phyloP scores from a whole-genome alignment of 2,888 invertebrate genomes.

The Laothoe populi region DNA sequence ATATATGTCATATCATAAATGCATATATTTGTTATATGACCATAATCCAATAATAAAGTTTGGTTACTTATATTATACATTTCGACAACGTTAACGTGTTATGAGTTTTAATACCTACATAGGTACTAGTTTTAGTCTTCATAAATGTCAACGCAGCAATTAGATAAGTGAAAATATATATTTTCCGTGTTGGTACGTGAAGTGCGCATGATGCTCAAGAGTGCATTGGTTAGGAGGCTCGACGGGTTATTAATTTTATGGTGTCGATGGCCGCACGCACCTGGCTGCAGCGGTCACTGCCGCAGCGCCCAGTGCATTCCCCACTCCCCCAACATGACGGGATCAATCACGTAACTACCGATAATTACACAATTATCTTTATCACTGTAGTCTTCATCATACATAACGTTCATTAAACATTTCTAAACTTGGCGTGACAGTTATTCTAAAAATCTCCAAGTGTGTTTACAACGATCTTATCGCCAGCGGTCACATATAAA shows the following conservation, averaged over 20 bases:
- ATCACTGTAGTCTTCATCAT: constrained; percentile 25
- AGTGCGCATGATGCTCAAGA: constrained; percentile 67
- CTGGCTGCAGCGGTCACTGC: constrained; percentile 81
- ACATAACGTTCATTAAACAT: constrained; percentile 2
- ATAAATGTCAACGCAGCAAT: neutral
- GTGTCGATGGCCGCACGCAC: constrained; percentile 84
- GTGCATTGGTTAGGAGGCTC: constrained; percentile 78
- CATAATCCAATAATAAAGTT: too few relatives aligned
- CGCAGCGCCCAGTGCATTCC: constrained; percentile 54
- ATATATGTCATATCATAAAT: too few relatives aligned
- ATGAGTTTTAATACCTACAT: too few relatives aligned
- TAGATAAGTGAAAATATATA: constrained; percentile 27
- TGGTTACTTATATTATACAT: too few relatives aligned
- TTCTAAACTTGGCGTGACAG: neutral
- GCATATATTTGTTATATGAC: too few relatives aligned
- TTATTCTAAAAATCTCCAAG: neutral
- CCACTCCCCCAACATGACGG: constrained; percentile 46
- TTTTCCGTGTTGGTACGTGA: constrained; percentile 50
- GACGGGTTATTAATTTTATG: constrained; percentile 84
- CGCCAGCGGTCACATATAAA: neutral
- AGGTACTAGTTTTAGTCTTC: too few relatives aligned
- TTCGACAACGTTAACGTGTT: too few relatives aligned
- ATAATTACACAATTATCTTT: constrained; percentile 22
- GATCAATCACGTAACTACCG: constrained; percentile 67
- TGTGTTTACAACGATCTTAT: neutral